Percentiles rank a stretch among this genome's conserved stretches.
These are phyloP conservation scores for Lepidocyrtoides sp. DNA, from an alignment of 2,888 invertebrate genomes.

Conservation along the genomic window DNA sequence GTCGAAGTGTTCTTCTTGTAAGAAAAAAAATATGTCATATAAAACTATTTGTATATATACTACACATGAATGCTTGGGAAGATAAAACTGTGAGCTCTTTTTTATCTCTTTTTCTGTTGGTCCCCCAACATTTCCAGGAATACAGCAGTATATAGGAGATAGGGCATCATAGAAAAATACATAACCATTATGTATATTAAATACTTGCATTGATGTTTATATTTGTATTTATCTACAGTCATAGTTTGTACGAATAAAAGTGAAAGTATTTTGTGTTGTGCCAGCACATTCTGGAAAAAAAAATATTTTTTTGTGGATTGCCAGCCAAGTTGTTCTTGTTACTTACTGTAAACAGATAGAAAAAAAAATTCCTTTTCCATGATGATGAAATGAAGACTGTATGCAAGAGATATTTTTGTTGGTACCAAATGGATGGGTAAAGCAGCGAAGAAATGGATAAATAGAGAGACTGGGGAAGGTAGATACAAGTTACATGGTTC, in stretches of 20 bases:
- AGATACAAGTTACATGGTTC: no score
- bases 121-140: not conserved
- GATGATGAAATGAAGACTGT: no score
- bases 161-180: not conserved
- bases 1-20: not conserved
- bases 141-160: not conserved
- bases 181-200: not conserved
- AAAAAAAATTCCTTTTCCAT: no score
- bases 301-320: not conserved
- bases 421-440: no score
- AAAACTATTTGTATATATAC: no score
- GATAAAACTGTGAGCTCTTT: constrained; percentile 27
- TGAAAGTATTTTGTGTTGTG: not conserved
- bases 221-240: not conserved
- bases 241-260: not conserved
- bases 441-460: no score
- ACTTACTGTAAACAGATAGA: no score
- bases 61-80: not conserved
- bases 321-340: not conserved
- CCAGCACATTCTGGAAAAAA: no score
- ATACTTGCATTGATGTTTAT: not conserved
- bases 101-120: not conserved
- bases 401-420: no score
- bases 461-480: no score
- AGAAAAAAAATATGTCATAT: not conserved